Evolutionary conservation across 2,888 invertebrate genomes (phyloP).

Genomic region (Mystacides longicornis): DNA sequence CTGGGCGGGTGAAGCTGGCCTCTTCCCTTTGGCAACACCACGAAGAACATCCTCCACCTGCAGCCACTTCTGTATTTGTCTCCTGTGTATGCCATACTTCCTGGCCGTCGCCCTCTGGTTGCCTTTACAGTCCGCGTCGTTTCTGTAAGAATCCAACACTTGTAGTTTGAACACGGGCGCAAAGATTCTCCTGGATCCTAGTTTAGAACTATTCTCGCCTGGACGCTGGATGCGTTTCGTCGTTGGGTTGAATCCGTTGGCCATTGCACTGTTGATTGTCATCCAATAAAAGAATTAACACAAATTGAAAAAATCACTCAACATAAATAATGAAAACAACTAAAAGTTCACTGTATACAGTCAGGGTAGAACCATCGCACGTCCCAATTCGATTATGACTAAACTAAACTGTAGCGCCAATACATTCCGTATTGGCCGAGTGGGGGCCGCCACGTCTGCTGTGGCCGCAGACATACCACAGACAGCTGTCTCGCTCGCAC

Average conservation of each 20-base stretch:
- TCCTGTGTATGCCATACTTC: slow-evolving; percentile 82
- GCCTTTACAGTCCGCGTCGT: slow-evolving; percentile 80
- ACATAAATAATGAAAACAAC: slow-evolving; percentile 16
- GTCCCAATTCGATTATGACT: slow-evolving; percentile 44
- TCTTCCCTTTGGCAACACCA: slow-evolving; percentile 55
- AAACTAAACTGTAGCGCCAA: slow-evolving; percentile 60
- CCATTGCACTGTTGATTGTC: slow-evolving; percentile 38
- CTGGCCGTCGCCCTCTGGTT: slow-evolving; percentile 85
- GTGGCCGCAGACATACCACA: slow-evolving; percentile 22
- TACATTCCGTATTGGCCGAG: slow-evolving; percentile 57
- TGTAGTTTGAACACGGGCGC: slow-evolving; percentile 84
- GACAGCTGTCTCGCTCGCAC: slow-evolving; percentile 20
- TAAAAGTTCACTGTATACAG: slow-evolving; percentile 14
- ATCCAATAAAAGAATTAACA: slow-evolving; percentile 21
- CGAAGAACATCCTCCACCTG: slow-evolving; percentile 76
- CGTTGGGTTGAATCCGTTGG: slow-evolving; percentile 51
- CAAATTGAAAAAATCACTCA: slow-evolving; percentile 21
- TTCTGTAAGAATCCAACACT: slow-evolving; percentile 80
- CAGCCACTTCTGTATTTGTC: slow-evolving; percentile 89
- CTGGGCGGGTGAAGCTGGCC: slow-evolving; percentile 41
- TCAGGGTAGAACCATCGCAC: slow-evolving; percentile 50
- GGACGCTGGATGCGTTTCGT: slow-evolving; percentile 38
- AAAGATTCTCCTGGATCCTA: slow-evolving; percentile 81
- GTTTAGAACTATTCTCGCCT: slow-evolving; percentile 37
- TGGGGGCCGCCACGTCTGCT: slow-evolving; percentile 14